These are phyloP conservation scores for Lerema accius DNA, from an alignment of 1,140 invertebrate species.

Conservation along the genomic window DNA sequence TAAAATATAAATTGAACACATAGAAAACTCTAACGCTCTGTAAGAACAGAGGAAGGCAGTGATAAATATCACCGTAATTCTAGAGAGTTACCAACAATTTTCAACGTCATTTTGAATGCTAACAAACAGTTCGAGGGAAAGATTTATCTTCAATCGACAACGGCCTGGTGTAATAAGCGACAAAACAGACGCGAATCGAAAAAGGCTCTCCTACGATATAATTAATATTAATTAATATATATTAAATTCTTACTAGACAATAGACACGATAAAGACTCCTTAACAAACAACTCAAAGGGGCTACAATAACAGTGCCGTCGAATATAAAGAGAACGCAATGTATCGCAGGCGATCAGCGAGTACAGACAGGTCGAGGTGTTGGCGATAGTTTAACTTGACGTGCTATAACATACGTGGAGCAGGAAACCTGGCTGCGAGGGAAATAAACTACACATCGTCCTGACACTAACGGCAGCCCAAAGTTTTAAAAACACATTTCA, in stretches of 20 bases:
- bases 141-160: constrained; percentile 58
- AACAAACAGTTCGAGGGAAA: constrained; percentile 59
- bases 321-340: constrained; percentile 74
- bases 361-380: constrained; percentile 53
- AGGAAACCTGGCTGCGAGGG: constrained; percentile 5
- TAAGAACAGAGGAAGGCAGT: constrained; percentile 61
- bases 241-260: constrained; percentile 81
- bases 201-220: constrained; percentile 70
- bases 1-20: constrained; percentile 63
- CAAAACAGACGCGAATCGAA: constrained; percentile 71
- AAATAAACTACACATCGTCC: constrained; percentile 28
- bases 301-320: constrained; percentile 75
- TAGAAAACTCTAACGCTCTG: constrained; percentile 51
- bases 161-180: constrained; percentile 70
- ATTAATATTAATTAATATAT: constrained; percentile 66
- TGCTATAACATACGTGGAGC: constrained; percentile 25
- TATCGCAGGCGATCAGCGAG: constrained; percentile 65
- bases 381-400: constrained; percentile 26
- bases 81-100: constrained; percentile 55
- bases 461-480: constrained; percentile 44
- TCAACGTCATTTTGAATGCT: constrained; percentile 56
- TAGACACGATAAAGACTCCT: constrained; percentile 80
- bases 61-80: constrained; percentile 58
- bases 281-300: constrained; percentile 80
- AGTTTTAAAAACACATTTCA: constrained; percentile 70